Evolutionary conservation across 1,140 invertebrate genomes (phyloP), one percentile per base, ranked within the genome.

Genomic region (Cephus cinctus): DNA sequence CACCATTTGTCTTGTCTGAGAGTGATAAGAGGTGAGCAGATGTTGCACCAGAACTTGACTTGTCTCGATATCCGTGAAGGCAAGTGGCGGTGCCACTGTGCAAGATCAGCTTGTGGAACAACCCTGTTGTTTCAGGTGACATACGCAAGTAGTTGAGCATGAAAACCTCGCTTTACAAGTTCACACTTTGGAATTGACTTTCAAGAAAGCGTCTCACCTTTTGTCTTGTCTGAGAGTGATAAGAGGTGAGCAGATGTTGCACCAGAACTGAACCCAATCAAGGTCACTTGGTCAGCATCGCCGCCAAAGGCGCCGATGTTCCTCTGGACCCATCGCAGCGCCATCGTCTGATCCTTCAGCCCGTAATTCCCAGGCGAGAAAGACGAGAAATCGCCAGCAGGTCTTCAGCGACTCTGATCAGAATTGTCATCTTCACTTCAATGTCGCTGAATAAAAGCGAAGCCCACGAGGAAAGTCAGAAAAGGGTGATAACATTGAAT

Each of bases 231-330:
- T 0, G 67, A 66, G 6, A 69, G 23, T 34, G 58, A 44, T 25
- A 62, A 64, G 12, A 67, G 50, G 38, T 59, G 52, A 2, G 59
- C 71, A 25, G 54, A 47, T 11, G 61, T 56, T 5, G 68, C 71
- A 0, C 71, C 71, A 1, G 75, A 66, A 11, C 69, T 69, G 48
- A 75, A 61, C 8, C 78, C 77, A 22, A 73, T 63, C 16, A 79
- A 50, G 2, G 80, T 80, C 6, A 81, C 61, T 19, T 57, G 42
- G 6, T 56, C 50, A 1, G 68, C 57, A 52, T 80, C 71, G 14
- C 79, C 78, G 2, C 77, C 75, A 47, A 80, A 80, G 12, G 54
- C 50, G 4, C 35, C 52, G 34, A 80, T 71, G 56, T 80, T 73
- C 5, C 64, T 51, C 19, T 66, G 51, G 2, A 77, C 62, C 77